A percentile compares a stretch with the other conserved stretches of the same genome.
phyloP scores from a whole-genome alignment of 2,113 vertebrate species.

The Talpa occidentalis region DNA sequence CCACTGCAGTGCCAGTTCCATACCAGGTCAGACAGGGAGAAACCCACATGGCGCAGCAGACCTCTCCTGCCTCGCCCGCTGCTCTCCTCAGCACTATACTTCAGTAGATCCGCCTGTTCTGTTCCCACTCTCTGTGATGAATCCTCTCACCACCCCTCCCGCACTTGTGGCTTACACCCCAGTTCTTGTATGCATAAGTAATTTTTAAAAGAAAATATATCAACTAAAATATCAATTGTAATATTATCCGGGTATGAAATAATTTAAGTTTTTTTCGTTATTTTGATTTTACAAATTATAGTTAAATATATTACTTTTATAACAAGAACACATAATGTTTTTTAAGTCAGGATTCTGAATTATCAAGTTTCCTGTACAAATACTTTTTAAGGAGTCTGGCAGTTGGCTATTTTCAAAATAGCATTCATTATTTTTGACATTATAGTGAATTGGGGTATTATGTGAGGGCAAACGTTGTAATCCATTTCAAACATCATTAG shows the following conservation, averaged over 20 bases:
- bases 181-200: no score
- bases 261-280: neutral
- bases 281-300: neutral
- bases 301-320: neutral
- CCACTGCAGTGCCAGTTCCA: no score
- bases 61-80: no score
- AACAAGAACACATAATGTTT: neutral
- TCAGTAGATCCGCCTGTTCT: no score
- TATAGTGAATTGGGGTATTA: neutral
- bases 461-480: slow-evolving; percentile 34
- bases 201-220: no score
- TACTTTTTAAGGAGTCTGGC: neutral
- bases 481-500: slow-evolving; percentile 53
- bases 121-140: no score
- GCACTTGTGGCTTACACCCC: no score
- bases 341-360: neutral
- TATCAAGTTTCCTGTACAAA: neutral
- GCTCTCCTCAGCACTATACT: no score
- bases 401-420: slow-evolving; percentile 9
- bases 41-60: no score
- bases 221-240: neutral
- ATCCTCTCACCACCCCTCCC: no score
- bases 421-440: neutral
- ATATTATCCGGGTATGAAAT: neutral
- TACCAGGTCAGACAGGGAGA: no score